Conservation (phyloP, 1,140 invertebrate genomes). For the Globodera rostochiensis region DNA sequence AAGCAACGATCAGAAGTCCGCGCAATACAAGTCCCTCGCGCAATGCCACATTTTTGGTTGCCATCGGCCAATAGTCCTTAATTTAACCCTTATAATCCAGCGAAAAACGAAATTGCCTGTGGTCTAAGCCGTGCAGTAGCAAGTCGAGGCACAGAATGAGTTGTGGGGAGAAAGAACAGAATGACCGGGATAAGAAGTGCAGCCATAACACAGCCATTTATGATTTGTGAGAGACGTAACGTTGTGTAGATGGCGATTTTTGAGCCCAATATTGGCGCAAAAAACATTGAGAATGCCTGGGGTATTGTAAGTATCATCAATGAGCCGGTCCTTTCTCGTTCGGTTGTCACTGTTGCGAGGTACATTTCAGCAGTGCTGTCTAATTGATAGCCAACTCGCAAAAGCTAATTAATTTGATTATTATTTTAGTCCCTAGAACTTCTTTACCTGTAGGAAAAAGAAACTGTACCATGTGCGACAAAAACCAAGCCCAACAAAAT, state of each 20-base stretch:
- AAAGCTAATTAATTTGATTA: conserved; percentile 46
- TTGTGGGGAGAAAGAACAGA: conserved; percentile 59
- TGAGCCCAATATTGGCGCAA: conserved; percentile 58
- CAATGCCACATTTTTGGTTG: conserved; percentile 59
- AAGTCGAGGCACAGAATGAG: conserved; percentile 61
- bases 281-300: conserved; percentile 61
- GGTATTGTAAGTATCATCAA: conserved; percentile 63
- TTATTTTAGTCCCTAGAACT: too few species aligned
- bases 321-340: conserved; percentile 59
- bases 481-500: conserved; percentile 60
- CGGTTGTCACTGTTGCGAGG: conserved; percentile 63
- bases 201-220: conserved; percentile 52
- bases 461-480: conserved; percentile 57
- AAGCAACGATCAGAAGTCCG: conserved; percentile 56
- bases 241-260: conserved; percentile 62
- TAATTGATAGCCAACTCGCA: conserved; percentile 62
- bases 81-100: conserved; percentile 12
- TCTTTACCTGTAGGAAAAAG: conserved; percentile 60
- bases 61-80: conserved; percentile 63
- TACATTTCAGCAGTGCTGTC: conserved; percentile 65
- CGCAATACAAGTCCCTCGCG: conserved; percentile 60
- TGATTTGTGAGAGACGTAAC: conserved; percentile 57
- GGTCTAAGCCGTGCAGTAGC: conserved; percentile 59
- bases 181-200: conserved; percentile 58
- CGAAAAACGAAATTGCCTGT: conserved; percentile 43